Evolutionary conservation across 2,888 invertebrate genomes (phyloP).

Genomic region (Orthonevra nobilis): DNA sequence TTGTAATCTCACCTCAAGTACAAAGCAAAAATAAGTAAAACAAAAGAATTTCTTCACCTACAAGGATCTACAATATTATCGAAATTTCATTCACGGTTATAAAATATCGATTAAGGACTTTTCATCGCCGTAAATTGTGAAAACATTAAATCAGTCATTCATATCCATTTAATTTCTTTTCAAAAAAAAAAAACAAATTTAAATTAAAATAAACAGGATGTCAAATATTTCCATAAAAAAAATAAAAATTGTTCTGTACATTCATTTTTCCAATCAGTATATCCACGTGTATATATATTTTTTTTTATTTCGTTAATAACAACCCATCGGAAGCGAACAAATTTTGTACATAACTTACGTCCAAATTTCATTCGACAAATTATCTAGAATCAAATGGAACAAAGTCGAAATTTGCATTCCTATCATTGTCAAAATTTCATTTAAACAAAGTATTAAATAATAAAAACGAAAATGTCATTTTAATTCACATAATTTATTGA

Average conservation of each 20-base stretch:
- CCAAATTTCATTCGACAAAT: slow-evolving; percentile 40
- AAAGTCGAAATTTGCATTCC: slow-evolving; percentile 71
- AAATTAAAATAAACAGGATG: slow-evolving; percentile 61
- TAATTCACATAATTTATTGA: slow-evolving; percentile 69
- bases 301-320: slow-evolving; percentile 37
- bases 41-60: slow-evolving; percentile 53
- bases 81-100: slow-evolving; percentile 73
- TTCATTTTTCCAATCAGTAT: slow-evolving; percentile 25
- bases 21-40: slow-evolving; percentile 30
- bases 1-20: slow-evolving; percentile 56
- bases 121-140: slow-evolving; percentile 55
- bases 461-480: slow-evolving; percentile 63
- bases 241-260: too few species aligned
- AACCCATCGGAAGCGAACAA: slow-evolving; percentile 22
- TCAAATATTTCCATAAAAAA: slow-evolving; percentile 53
- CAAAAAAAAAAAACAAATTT: slow-evolving; percentile 12
- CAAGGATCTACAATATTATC: slow-evolving; percentile 68
- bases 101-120: slow-evolving; percentile 79
- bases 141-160: slow-evolving; percentile 37
- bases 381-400: slow-evolving; percentile 29
- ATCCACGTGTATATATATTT: slow-evolving; percentile 33
- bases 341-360: slow-evolving; percentile 31
- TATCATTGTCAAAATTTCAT: slow-evolving; percentile 71
- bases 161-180: slow-evolving; percentile 28
- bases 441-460: slow-evolving; percentile 61